These are phyloP conservation scores for Vesta saturnalis DNA, from an alignment of 2,888 invertebrate species.

Conservation along the genomic window DNA sequence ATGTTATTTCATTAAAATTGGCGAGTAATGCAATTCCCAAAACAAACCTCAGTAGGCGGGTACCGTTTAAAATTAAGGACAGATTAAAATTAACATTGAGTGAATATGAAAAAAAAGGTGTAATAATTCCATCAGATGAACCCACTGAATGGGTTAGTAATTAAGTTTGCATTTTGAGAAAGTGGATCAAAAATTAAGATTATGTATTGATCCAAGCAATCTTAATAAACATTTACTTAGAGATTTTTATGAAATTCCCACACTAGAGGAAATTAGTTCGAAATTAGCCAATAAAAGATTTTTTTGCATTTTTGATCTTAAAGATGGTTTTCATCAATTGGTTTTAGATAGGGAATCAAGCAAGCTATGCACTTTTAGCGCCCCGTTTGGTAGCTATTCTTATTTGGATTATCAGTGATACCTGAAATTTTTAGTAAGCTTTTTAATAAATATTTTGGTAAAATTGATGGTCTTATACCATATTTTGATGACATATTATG, in stretches of 20 bases:
- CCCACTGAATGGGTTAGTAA: background rate
- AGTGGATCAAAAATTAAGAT: too few species aligned
- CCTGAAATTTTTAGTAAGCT: background rate
- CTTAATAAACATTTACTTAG: too few species aligned
- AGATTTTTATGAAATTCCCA: too few species aligned
- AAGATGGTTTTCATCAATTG: too few species aligned
- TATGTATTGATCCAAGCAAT: background rate
- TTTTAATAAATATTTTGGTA: background rate
- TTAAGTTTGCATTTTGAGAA: background rate
- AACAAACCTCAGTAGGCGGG: constrained; percentile 15
- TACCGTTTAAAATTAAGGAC: constrained; percentile 19
- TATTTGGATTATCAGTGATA: constrained; percentile 8
- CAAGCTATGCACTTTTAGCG: constrained; percentile 44
- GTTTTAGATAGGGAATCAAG: constrained; percentile 19
- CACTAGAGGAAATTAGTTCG: background rate
- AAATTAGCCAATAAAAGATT: background rate
- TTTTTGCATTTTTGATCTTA: too few species aligned
- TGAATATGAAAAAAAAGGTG: background rate
- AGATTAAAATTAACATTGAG: constrained; percentile 22
- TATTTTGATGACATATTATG: too few species aligned
- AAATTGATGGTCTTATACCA: too few species aligned
- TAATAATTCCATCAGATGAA: background rate
- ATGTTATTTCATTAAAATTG: background rate
- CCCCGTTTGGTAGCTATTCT: constrained; percentile 49
- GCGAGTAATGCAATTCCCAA: constrained; percentile 8